phyloP scores from a whole-genome alignment of 2,113 vertebrate genomes.

The Empidonax traillii region DNA sequence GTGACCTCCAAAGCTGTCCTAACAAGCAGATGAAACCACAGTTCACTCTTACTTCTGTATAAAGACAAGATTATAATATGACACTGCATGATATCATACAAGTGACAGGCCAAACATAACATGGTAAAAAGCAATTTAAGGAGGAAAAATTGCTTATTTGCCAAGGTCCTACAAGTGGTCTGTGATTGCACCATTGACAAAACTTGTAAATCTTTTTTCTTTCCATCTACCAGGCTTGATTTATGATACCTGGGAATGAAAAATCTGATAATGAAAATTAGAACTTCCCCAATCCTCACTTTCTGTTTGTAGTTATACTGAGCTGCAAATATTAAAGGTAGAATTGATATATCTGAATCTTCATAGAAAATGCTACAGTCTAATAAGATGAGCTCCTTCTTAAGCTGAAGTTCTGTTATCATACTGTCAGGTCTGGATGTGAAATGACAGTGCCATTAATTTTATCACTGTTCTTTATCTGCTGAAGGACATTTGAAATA shows the following conservation, averaged over 20 bases:
- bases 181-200: neutral
- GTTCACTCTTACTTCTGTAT: neutral
- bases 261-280: constrained; percentile 3
- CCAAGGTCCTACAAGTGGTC: neutral
- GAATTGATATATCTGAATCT: neutral
- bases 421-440: neutral
- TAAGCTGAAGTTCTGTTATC: neutral
- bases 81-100: neutral
- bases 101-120: neutral
- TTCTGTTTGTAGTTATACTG: neutral
- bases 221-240: neutral
- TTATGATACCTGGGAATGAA: neutral
- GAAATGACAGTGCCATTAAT: constrained; percentile 31
- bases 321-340: neutral
- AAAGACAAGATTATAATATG: neutral
- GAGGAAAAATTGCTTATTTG: neutral
- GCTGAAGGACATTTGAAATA: constrained; percentile 7
- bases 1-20: neutral
- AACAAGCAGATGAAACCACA: neutral
- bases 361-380: neutral
- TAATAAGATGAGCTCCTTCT: neutral
- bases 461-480: constrained; percentile 10
- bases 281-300: neutral
- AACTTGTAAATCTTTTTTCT: neutral
- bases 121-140: neutral